Evolutionary conservation across 2,888 invertebrate species (phyloP).

Genomic region (Vanessa cardui): DNA sequence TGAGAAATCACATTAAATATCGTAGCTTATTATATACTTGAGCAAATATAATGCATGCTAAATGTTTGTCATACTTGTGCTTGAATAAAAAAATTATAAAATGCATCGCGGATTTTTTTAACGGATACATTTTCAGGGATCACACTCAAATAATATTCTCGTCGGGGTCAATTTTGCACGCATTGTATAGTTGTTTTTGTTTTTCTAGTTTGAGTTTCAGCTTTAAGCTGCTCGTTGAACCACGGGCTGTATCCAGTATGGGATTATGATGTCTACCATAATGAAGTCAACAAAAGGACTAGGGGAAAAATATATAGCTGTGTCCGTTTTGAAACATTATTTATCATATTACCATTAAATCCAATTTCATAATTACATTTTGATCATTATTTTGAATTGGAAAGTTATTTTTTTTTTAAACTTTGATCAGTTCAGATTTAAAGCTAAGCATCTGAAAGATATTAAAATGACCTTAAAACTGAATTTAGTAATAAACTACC

Average conservation of each 20-base stretch:
- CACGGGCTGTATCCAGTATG: background rate
- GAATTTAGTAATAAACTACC: no score
- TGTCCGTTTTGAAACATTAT: background rate
- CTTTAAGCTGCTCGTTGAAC: slow-evolving; percentile 35
- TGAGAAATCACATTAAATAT: slow-evolving; percentile 46
- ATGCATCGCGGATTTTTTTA: slow-evolving; percentile 47
- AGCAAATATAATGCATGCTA: slow-evolving; percentile 69
- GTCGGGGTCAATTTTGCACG: slow-evolving; percentile 70
- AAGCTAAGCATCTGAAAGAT: no score
- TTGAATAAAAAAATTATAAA: slow-evolving; percentile 71
- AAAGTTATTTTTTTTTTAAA: no score
- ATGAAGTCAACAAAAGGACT: background rate
- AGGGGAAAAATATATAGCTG: background rate
- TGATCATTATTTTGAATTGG: no score
- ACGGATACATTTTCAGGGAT: slow-evolving; percentile 43
- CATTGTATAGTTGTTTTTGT: slow-evolving; percentile 68
- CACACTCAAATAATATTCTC: slow-evolving; percentile 37
- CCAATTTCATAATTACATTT: no score
- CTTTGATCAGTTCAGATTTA: no score
- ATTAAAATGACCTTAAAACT: no score
- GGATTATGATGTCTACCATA: background rate
- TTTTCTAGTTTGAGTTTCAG: slow-evolving; percentile 67
- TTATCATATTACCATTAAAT: background rate
- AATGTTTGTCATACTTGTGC: slow-evolving; percentile 77
- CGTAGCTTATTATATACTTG: slow-evolving; percentile 55